Percentiles rank a stretch among this genome's conserved stretches.
phyloP scores from a whole-genome alignment of 2,797 vertebrate species.

The Falco cherrug region DNA sequence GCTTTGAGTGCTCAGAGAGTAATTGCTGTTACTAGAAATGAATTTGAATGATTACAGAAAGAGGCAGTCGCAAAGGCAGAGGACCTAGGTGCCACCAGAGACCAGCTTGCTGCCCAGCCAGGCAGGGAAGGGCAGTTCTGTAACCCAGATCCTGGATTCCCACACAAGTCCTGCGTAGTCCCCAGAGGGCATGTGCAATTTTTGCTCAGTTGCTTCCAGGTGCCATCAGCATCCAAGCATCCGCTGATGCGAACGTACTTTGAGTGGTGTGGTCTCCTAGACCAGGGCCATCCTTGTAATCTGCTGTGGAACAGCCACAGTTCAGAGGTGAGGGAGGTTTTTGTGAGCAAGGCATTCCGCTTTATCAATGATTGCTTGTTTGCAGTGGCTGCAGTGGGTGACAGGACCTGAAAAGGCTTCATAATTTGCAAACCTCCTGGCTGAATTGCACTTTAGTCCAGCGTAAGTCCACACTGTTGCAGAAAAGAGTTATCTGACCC shows the following conservation, averaged over 20 bases:
- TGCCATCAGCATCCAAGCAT: not conserved
- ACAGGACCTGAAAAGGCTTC: not conserved
- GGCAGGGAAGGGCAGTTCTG: not conserved
- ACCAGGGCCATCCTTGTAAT: not conserved
- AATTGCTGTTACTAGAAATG: not conserved
- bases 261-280: not conserved
- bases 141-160: not conserved
- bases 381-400: not conserved
- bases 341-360: not conserved
- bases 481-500: not conserved
- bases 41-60: not conserved
- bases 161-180: fast-evolving
- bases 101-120: not conserved
- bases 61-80: not conserved
- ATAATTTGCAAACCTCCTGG: not conserved
- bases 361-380: not conserved
- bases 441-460: not conserved
- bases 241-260: not conserved
- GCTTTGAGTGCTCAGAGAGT: not conserved
- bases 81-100: not conserved
- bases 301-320: not conserved
- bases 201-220: not conserved
- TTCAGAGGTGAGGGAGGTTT: not conserved
- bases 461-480: not conserved
- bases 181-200: not conserved